Evolutionary conservation across 2,888 invertebrate species (phyloP).

Genomic region (Ormyrus pomaceus): DNA sequence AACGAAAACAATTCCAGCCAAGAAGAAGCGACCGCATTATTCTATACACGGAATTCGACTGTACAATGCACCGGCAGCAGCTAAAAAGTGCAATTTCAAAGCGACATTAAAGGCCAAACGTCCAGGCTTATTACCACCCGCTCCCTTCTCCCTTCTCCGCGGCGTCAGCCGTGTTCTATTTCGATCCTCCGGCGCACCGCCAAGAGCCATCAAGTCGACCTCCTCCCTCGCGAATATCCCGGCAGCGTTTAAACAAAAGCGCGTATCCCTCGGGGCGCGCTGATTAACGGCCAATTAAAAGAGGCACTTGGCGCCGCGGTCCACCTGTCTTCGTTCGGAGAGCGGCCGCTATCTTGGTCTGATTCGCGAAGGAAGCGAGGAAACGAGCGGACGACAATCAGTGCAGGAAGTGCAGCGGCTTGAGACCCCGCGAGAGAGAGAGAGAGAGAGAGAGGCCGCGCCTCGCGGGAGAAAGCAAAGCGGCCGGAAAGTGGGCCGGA

Average conservation of each 20-base stretch:
- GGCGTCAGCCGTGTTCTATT: too few species aligned
- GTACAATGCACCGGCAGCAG: too few species aligned
- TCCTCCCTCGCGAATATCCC: neutral
- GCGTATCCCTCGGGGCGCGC: neutral
- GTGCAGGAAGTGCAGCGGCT: constrained; percentile 75
- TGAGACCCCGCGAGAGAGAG: constrained; percentile 14
- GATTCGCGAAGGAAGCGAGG: constrained; percentile 44
- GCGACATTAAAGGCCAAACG: too few species aligned
- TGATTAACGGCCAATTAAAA: constrained; percentile 48
- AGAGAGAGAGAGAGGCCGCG: constrained; percentile 2
- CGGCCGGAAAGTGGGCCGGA: constrained; percentile 70
- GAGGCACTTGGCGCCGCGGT: constrained; percentile 21
- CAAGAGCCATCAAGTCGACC: too few species aligned
- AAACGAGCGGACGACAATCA: constrained; percentile 68
- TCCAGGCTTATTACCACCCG: too few species aligned
- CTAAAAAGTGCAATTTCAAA: too few species aligned
- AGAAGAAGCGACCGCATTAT: too few species aligned
- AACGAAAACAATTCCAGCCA: too few species aligned
- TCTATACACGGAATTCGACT: too few species aligned
- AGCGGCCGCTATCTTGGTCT: constrained; percentile 42
- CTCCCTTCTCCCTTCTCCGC: too few species aligned
- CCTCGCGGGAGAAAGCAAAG: constrained; percentile 22
- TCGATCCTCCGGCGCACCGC: too few species aligned
- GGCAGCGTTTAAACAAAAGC: too few species aligned
- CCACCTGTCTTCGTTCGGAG: neutral